A percentile compares a stretch with the other conserved stretches of the same genome.
Conservation (phyloP, 2,113 vertebrate species). For the Coryphaenoides rupestris region DNA sequence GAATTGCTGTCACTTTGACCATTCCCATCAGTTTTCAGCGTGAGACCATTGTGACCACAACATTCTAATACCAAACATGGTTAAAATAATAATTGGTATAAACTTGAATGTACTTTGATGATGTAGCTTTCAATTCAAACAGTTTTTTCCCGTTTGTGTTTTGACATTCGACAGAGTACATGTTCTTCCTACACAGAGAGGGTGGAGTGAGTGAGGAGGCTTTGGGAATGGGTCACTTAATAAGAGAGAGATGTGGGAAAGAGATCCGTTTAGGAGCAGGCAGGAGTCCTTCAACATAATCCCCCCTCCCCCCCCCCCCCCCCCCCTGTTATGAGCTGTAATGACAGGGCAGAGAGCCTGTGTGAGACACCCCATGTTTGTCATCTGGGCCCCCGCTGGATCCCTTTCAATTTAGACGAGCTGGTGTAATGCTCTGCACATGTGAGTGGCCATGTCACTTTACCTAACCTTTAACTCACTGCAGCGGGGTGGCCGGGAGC, state of each 20-base stretch:
- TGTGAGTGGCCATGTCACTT: conserved; percentile 58
- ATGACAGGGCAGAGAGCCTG: conserved; percentile 54
- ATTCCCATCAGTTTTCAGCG: conserved; percentile 19
- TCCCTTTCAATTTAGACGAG: conserved; percentile 35
- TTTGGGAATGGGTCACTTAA: too few species aligned
- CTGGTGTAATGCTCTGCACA: conserved; percentile 47
- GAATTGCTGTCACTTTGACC: conserved; percentile 35
- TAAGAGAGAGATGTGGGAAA: conserved; percentile 39
- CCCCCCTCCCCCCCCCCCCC: too few species aligned
- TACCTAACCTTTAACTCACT: too few species aligned
- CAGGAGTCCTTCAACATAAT: conserved; percentile 33
- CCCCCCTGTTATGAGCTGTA: conserved; percentile 44
- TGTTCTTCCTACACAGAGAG: neutral
- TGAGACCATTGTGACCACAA: conserved; percentile 33
- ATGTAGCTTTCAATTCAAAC: conserved; percentile 42
- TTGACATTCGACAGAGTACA: conserved; percentile 28
- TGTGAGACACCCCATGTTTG: conserved; percentile 54
- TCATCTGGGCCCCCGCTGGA: conserved; percentile 50
- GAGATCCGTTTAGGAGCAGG: conserved; percentile 4
- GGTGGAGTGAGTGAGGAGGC: too few species aligned
- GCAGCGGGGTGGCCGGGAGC: too few species aligned
- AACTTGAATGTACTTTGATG: conserved; percentile 22
- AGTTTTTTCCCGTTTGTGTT: conserved; percentile 22
- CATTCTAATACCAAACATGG: conserved; percentile 54
- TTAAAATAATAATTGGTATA: neutral